These are phyloP conservation scores for Rhinoraja longicauda DNA, from an alignment of 2,797 vertebrate species.

Conservation along the genomic window DNA sequence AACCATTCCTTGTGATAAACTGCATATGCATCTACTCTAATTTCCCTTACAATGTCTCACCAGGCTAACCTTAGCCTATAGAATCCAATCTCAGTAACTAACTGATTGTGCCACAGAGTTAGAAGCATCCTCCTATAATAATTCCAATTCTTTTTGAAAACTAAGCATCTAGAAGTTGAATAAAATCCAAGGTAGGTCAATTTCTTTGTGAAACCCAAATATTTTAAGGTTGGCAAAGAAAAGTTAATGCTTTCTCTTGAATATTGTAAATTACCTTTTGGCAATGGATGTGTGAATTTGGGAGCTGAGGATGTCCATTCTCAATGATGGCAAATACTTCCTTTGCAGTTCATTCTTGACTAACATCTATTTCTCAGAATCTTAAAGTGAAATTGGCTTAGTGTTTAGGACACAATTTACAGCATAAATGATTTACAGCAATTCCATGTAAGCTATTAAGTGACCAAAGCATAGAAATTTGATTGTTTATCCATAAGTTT, in stretches of 20 bases:
- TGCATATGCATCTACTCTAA: neutral
- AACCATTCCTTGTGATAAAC: neutral
- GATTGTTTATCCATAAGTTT: neutral
- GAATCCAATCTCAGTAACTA: neutral
- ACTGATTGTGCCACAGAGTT: neutral
- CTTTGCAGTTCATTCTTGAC: neutral
- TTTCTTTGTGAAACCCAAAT: neutral
- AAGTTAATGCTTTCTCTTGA: neutral
- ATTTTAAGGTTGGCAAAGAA: neutral
- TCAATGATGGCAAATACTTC: neutral
- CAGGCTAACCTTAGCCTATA: neutral
- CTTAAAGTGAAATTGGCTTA: conserved; percentile 2
- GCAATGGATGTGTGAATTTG: neutral
- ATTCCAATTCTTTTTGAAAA: neutral
- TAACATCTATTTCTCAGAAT: neutral
- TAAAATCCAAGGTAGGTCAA: neutral
- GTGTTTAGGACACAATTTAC: neutral
- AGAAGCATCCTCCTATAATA: neutral
- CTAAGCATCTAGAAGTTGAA: neutral
- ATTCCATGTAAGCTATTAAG: neutral
- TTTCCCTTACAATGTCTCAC: neutral
- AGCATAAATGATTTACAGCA: neutral
- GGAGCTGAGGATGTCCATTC: neutral
- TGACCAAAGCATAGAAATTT: neutral
- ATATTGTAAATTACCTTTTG: neutral